These are phyloP conservation scores for Synergus itoensis DNA, from an alignment of 2,888 invertebrate genomes.

Conservation along the genomic window DNA sequence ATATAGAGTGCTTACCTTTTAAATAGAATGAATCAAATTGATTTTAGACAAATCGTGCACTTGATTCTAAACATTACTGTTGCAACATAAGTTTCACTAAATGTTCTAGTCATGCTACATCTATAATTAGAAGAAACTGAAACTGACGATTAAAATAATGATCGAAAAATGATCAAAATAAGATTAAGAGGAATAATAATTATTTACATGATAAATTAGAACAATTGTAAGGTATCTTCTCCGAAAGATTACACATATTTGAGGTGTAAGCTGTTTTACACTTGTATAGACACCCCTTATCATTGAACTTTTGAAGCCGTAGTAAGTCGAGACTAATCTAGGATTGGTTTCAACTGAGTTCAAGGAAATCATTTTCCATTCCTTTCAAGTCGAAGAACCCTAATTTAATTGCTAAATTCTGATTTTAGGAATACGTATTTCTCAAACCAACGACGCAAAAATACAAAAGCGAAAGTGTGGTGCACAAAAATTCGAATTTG, in stretches of 20 bases:
- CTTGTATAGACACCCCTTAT: background rate
- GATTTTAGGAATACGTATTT: background rate
- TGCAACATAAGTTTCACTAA: conserved; percentile 1
- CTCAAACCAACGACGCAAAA: background rate
- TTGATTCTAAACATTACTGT: conserved; percentile 10
- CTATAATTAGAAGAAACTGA: conserved; percentile 1
- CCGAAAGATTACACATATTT: background rate
- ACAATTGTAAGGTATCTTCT: background rate
- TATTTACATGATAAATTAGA: conserved; percentile 1
- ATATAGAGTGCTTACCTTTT: conserved; percentile 6
- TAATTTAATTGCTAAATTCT: background rate
- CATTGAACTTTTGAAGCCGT: background rate
- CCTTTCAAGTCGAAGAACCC: background rate
- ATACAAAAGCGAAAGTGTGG: background rate
- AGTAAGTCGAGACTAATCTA: background rate
- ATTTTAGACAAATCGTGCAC: conserved; percentile 15
- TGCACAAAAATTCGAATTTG: conserved; percentile 2
- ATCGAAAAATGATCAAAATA: background rate
- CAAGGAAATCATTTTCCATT: background rate
- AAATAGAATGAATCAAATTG: conserved; percentile 2
- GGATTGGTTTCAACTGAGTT: background rate
- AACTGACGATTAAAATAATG: background rate
- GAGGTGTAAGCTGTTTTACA: background rate
- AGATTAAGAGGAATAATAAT: background rate
- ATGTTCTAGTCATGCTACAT: conserved; percentile 7